Evolutionary conservation across 1,140 invertebrate species (phyloP).

Genomic region (Lepeophtheirus salmonis): DNA sequence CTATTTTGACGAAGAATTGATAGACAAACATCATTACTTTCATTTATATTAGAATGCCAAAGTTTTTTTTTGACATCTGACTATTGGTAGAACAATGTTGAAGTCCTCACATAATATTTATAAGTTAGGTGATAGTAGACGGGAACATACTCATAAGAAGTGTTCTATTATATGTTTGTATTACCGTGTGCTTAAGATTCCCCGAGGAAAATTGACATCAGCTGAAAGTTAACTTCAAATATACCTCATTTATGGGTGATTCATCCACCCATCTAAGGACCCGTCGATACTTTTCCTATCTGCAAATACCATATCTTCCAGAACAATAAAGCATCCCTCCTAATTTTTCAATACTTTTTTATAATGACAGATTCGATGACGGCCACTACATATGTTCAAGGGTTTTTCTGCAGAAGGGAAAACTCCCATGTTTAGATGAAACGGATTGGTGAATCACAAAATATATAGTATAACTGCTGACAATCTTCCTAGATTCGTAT

Average conservation of each 20-base stretch:
- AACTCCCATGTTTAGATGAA: no score
- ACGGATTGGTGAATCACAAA: no score
- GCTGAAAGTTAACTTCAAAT: neutral
- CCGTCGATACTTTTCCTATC: no score
- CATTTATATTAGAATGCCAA: slow-evolving; percentile 91
- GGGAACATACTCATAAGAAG: neutral
- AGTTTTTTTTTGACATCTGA: slow-evolving; percentile 72
- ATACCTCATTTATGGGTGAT: neutral
- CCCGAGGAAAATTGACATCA: neutral
- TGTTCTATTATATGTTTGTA: neutral
- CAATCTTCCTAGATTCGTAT: no score
- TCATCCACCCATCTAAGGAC: no score
- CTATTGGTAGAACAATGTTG: slow-evolving; percentile 84
- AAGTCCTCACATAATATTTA: slow-evolving; percentile 90
- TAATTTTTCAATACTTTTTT: no score
- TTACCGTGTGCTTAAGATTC: neutral
- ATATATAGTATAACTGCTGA: no score
- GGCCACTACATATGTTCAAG: no score
- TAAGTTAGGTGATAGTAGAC: slow-evolving; percentile 25
- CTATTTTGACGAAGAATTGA: slow-evolving; percentile 74
- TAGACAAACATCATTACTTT: slow-evolving; percentile 83
- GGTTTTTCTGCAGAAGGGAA: no score
- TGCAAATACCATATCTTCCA: no score
- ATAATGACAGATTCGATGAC: no score
- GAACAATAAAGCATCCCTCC: no score